A percentile compares a stretch with the other conserved stretches of the same genome.
Evolutionary conservation across 2,888 invertebrate genomes (phyloP).

Genomic region (Cephalotes varians): DNA sequence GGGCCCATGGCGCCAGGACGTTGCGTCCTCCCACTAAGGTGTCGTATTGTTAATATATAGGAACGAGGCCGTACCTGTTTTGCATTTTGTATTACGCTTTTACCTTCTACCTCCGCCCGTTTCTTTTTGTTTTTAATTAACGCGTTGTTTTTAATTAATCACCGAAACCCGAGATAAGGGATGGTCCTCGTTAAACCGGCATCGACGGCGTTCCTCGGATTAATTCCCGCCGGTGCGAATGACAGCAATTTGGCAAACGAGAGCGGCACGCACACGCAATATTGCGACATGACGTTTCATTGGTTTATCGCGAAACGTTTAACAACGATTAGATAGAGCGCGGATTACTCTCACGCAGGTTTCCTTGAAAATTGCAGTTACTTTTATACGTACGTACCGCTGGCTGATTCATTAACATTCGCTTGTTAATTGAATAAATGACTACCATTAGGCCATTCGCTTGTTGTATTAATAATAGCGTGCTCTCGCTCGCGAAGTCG

Average conservation of each 20-base stretch:
- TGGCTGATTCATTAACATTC: slow-evolving; percentile 27
- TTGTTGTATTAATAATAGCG: slow-evolving; percentile 33
- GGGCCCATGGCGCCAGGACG: slow-evolving; percentile 62
- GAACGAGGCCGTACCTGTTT: slow-evolving; percentile 53
- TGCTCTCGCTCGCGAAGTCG: slow-evolving; percentile 6
- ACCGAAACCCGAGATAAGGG: slow-evolving; percentile 39
- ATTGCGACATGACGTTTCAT: slow-evolving; percentile 21
- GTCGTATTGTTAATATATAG: slow-evolving; percentile 63
- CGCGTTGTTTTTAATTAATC: slow-evolving; percentile 16
- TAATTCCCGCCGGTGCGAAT: slow-evolving; percentile 42
- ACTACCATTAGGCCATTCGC: slow-evolving; percentile 3
- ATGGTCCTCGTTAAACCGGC: slow-evolving; percentile 38
- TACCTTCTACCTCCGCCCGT: neutral
- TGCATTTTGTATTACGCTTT: slow-evolving; percentile 42
- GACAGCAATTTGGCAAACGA: slow-evolving; percentile 40
- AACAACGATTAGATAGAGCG: slow-evolving; percentile 35
- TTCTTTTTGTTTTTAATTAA: slow-evolving; percentile 34
- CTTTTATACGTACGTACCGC: neutral
- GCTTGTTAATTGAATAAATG: slow-evolving; percentile 40
- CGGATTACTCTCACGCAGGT: neutral
- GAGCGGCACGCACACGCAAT: slow-evolving; percentile 26
- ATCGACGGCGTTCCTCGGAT: slow-evolving; percentile 32
- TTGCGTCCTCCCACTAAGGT: slow-evolving; percentile 65
- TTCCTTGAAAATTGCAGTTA: slow-evolving; percentile 22
- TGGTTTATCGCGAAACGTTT: slow-evolving; percentile 23